Base-by-base conservation (phyloP, 2,113 vertebrate genomes). In the Solenodon paradoxus region DNA sequence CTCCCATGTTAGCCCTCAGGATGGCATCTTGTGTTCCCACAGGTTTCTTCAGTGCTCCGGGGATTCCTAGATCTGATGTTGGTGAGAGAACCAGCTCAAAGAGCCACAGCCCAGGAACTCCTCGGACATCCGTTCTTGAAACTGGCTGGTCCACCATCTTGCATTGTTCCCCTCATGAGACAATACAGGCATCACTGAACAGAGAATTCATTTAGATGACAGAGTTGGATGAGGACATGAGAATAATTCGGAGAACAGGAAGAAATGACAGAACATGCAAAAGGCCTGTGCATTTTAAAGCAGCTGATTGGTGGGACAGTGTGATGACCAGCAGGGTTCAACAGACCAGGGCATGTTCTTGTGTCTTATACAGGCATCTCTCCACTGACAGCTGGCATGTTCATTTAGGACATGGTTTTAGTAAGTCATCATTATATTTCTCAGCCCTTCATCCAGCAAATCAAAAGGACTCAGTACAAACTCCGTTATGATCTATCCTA, bases 141-240 rank as follows among this genome's bases (percentile, higher is more conserved):
- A 96, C 95, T 99, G 96, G 99, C 99, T 0, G 99, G 99, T 53
- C 99, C 99, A 0, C 99, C 99, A 0, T 99, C 99, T 24, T 99
- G 99, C 98, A 99, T 99, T 32, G 98, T 99, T 75, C 99, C 99
- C 59, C 99, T 99, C 92, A 99, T 99, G 99, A 99, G 99, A 98
- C 99, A 99, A 95, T 99, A 99, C 96, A 98, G 99, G 88, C 99
- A 99, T 78, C 99, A 99, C 98, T 99, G 98, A 99, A 77, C 49
- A 30, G 22, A 93, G 32, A 63, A 78, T 7, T 3, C 81, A 0
- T 7, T 5, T 7, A 75, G 55, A 78, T 30, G 75, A 80, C 72
- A 89, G 80, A 72, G 32, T 85, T 35, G 19, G 75, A 40, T 49
- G 28, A 24, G 3, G 80, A 82, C 28, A 0, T 2, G 9, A 63